Evolutionary conservation across 2,797 vertebrate genomes (phyloP).

Genomic region (Odontamblyopus rebecca): DNA sequence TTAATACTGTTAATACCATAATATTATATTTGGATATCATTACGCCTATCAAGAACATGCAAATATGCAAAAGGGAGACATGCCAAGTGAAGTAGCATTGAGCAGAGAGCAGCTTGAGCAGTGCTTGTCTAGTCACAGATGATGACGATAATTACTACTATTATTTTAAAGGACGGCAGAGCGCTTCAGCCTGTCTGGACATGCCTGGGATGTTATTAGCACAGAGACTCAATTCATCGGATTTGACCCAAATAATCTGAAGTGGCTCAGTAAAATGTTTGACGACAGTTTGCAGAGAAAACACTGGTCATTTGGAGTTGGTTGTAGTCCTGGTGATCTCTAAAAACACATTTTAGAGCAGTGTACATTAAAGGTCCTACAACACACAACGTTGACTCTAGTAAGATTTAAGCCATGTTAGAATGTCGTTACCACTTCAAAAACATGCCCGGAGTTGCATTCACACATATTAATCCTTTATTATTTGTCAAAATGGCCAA

Average conservation of each 20-base stretch:
- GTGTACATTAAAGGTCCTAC: too few species aligned
- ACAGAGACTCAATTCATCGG: constrained; percentile 14
- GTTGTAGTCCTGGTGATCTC: too few species aligned
- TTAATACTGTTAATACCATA: background rate
- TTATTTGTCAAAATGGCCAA: too few species aligned
- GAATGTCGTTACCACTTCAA: too few species aligned
- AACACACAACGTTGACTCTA: too few species aligned
- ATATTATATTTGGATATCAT: background rate
- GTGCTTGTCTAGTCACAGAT: constrained; percentile 10
- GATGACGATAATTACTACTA: constrained; percentile 26
- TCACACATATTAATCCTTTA: too few species aligned
- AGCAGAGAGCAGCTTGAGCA: constrained; percentile 17
- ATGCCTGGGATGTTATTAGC: constrained; percentile 4
- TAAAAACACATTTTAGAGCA: too few species aligned
- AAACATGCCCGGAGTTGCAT: too few species aligned
- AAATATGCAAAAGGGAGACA: background rate
- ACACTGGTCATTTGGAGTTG: too few species aligned
- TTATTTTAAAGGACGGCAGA: constrained; percentile 22
- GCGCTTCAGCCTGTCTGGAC: constrained; percentile 8
- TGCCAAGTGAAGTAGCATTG: constrained; percentile 2
- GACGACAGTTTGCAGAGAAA: background rate
- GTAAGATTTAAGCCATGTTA: too few species aligned
- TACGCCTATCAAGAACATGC: background rate
- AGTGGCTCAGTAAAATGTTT: background rate
- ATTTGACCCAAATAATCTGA: background rate